Percentiles rank a stretch among this genome's conserved stretches.
Evolutionary conservation across 2,888 invertebrate species (phyloP).

Genomic region (Melanchra persicariae): DNA sequence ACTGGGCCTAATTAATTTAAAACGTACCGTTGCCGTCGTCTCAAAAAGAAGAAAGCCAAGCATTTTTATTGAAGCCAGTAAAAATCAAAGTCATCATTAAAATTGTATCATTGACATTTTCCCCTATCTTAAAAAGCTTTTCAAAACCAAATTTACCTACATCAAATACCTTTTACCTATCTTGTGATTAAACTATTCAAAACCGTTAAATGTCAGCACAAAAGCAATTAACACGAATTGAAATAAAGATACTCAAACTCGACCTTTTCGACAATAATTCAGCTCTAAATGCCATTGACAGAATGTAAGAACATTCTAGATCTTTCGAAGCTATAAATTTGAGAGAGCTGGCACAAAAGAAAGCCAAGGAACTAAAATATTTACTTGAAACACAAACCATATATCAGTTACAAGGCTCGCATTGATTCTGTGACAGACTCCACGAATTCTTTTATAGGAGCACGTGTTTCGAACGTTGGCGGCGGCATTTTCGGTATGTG

Average conservation of each 20-base stretch:
- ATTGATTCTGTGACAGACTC: conserved; percentile 53
- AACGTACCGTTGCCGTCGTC: neutral
- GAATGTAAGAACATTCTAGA: neutral
- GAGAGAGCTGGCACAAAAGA: conserved; percentile 29
- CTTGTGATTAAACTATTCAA: neutral
- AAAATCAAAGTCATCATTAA: neutral
- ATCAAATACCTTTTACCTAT: neutral
- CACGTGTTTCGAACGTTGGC: conserved; percentile 43
- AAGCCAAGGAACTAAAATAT: conserved; percentile 48
- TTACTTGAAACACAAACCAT: conserved; percentile 42
- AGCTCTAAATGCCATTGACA: conserved; percentile 15
- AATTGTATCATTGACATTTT: neutral
- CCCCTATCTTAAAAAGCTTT: neutral
- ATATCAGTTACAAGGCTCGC: conserved; percentile 47
- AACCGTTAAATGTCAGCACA: conserved; percentile 3
- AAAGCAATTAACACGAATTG: conserved; percentile 7
- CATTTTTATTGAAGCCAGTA: neutral
- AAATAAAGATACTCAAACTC: conserved; percentile 7
- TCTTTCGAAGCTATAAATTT: conserved; percentile 17
- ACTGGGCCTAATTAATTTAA: neutral
- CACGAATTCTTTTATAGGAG: conserved; percentile 42
- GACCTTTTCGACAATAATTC: conserved; percentile 22
- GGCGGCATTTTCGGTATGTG: conserved; percentile 38
- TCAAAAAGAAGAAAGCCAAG: neutral
- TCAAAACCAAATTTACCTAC: neutral